Base-by-base conservation (phyloP, 2,113 vertebrate species). In the Pangasianodon gigas region DNA sequence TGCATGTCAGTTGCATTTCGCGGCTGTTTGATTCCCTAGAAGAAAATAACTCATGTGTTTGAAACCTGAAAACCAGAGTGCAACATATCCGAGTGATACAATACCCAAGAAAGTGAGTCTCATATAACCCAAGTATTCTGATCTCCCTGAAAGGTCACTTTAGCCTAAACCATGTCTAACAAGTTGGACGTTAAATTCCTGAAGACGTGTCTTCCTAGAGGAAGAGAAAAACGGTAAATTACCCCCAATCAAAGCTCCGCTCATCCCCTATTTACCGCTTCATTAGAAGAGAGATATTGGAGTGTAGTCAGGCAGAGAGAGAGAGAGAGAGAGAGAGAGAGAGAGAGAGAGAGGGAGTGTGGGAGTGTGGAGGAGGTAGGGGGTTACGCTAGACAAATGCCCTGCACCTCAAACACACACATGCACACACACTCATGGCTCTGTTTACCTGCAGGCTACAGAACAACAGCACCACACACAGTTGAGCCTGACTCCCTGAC, bases 221-320 rank as follows among this genome's bases (percentile, higher is more conserved):
- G 87, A 93, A 87, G 69, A 85, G 85, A 89, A 91, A 91, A 90
- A 84, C 51, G 89, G 84, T 90, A 94, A 91, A 92, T 92, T 92
- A 94, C 93, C 91, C 90, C 90, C 89, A 92, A 93, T 92, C 91
- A 92, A 80, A 88, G 88, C 86, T 24, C 54, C 87, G 86, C 93
- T 94, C 91, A 92, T 92, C 85, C 91, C 84, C 91, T 71, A 92
- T 91, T 93, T 90, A 91, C 85, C 84, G 91, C 93, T 91, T 93
- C 93, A 93, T 93, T 93, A 92, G 90, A 86, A 85, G 46, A 90
- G 69, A 88, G 87, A 93, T 93, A 93, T 92, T 93, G 89, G 90
- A 92, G 91, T 89, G 90, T 91, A 91, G 84, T 93, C 90, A 92
- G 91, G 91, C 91, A 91, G 91, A 88, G 90, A 92, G 87, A 90